Percentiles rank a stretch among this genome's conserved stretches.
phyloP scores from a whole-genome alignment of 1,140 invertebrate species.

The Eciton burchellii region DNA sequence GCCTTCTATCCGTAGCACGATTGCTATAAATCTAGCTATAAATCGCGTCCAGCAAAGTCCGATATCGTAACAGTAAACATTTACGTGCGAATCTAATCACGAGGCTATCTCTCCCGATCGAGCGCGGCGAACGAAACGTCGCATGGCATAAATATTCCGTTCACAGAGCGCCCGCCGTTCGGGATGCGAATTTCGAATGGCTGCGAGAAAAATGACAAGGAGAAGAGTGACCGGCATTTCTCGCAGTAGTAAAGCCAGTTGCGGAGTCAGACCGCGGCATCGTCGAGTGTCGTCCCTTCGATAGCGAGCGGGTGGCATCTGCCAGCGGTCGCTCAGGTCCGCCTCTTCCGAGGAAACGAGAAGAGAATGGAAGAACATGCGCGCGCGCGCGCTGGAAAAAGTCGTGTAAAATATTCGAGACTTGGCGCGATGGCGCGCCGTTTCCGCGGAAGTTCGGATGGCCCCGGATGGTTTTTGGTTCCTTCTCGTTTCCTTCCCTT shows the following conservation, averaged over 20 bases:
- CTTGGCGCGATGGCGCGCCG: slow-evolving; percentile 32
- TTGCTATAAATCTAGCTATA: too few relatives aligned
- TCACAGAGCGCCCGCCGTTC: background rate
- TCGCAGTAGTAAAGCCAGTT: slow-evolving; percentile 75
- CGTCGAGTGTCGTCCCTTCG: slow-evolving; percentile 55
- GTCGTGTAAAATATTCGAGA: slow-evolving; percentile 68
- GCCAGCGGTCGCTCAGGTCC: slow-evolving; percentile 44
- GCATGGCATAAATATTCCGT: background rate
- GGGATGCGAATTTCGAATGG: slow-evolving; percentile 6
- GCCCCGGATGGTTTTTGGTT: slow-evolving; percentile 57
- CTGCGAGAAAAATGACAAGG: background rate
- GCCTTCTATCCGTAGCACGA: too few relatives aligned
- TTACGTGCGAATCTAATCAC: background rate
- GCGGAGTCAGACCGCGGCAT: slow-evolving; percentile 69
- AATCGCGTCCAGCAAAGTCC: slow-evolving; percentile 14
- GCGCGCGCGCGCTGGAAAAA: slow-evolving; percentile 1
- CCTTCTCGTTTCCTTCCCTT: slow-evolving; percentile 49
- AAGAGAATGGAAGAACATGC: slow-evolving; percentile 41
- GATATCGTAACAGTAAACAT: slow-evolving; percentile 14
- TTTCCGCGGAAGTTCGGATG: slow-evolving; percentile 28
- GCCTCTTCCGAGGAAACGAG: slow-evolving; percentile 32
- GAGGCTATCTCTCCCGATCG: background rate
- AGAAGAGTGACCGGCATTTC: background rate
- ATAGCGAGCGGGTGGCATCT: slow-evolving; percentile 49
- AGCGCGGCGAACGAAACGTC: background rate